Base-by-base conservation (phyloP, 2,888 invertebrate genomes). In the Koerneria pararmatus region DNA sequence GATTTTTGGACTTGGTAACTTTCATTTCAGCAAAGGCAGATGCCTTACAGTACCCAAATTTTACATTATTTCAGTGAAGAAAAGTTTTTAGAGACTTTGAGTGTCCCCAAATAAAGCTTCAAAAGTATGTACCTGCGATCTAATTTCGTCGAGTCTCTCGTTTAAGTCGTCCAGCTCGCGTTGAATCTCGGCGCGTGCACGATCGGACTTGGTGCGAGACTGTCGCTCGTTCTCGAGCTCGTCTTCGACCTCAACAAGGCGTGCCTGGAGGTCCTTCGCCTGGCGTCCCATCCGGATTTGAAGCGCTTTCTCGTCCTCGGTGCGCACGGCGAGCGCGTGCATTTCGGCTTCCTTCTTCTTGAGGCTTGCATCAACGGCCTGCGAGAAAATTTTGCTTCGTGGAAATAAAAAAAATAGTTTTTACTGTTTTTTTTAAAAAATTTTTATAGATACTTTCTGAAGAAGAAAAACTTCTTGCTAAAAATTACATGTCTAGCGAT, bases 101-200 rank as follows among this genome's bases (percentile, higher is more conserved):
- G n/a, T n/a, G n/a, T n/a, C n/a, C n/a, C n/a, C n/a, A n/a, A n/a
- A n/a, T n/a, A n/a, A n/a, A n/a, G n/a, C n/a, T n/a, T n/a, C n/a
- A n/a, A n/a, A n/a, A 34, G 67, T 41, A 57, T 73, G 71, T 54
- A 71, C 65, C 83, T 92, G 91, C 66, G 69, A 72, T 71, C 73
- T 77, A 66, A 80, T 76, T 57, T 80, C 80, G 86, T 98, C 97
- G 79, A 95, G 89, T 84, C 93, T 91, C 87, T 95, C 95, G 83
- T 93, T 93, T 84, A 95, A 88, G 87, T 98, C 97, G 83, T 97
- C 97, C 73, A 98, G 89, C 87, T 98, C 97, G 78, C 95, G 91
- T 74, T 94, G 93, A 84, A 97, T 88, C 86, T 97, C 97, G 83
- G 92, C 91, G 82, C 95, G 92, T 87, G 95, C 95, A 86, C 95